These are phyloP conservation scores for Tricholauxania praeusta DNA, from an alignment of 2,888 invertebrate genomes.

Conservation along the genomic window DNA sequence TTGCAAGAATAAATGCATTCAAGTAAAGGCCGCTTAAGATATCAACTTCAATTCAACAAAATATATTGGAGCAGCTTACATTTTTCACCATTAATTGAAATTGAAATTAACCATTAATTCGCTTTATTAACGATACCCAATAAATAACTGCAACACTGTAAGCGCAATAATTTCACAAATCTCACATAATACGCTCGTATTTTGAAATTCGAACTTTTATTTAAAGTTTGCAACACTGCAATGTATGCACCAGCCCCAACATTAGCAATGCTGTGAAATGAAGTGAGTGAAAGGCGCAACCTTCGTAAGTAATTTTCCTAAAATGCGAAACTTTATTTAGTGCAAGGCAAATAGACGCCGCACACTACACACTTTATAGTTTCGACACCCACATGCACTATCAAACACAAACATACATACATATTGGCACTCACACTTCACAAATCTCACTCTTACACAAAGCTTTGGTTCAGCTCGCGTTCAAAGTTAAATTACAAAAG, in stretches of 20 bases:
- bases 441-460: not conserved
- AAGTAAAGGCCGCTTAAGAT: no score
- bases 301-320: constrained; percentile 22
- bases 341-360: constrained; percentile 30
- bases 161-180: no score
- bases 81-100: no score
- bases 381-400: constrained; percentile 11
- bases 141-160: no score
- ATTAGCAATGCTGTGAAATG: not conserved
- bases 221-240: no score
- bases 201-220: no score
- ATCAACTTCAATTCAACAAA: no score
- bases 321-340: constrained; percentile 27
- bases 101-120: no score
- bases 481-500: constrained; percentile 42
- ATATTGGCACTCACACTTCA: constrained; percentile 3
- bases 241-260: not conserved
- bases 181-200: no score
- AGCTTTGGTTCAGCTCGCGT: not conserved
- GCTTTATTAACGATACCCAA: no score
- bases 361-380: not conserved
- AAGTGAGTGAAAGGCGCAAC: not conserved
- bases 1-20: no score
- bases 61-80: no score
- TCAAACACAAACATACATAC: not conserved